A percentile compares a stretch with the other conserved stretches of the same genome.
phyloP scores from a whole-genome alignment of 2,113 vertebrate genomes.

The Hippoglossus stenolepis region DNA sequence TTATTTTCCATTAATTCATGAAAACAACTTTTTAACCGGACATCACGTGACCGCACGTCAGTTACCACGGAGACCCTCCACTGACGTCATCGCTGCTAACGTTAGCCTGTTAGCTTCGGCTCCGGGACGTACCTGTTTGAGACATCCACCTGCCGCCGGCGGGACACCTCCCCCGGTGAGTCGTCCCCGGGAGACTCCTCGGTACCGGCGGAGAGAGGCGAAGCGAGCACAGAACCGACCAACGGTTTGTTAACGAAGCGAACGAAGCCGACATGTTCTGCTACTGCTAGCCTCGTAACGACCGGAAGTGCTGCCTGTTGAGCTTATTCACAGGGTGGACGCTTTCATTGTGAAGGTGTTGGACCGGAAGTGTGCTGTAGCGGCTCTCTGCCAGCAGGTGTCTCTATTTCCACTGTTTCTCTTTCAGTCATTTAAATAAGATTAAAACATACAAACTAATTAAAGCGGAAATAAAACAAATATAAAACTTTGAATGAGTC shows the following conservation, averaged over 20 bases:
- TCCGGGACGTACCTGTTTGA: conserved; percentile 12
- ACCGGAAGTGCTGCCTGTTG: neutral
- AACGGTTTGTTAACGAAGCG: neutral
- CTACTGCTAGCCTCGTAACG: neutral
- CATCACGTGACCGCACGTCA: neutral
- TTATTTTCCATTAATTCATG: too few relatives aligned
- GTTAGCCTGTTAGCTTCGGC: conserved; percentile 14
- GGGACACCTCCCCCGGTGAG: neutral
- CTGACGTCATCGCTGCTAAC: neutral
- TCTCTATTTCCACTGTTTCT: neutral
- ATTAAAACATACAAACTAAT: too few relatives aligned
- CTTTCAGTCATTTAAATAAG: too few relatives aligned
- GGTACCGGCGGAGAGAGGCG: neutral
- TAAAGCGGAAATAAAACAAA: too few relatives aligned
- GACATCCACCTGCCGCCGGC: neutral
- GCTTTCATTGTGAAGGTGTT: neutral
- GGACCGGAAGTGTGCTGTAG: too few relatives aligned
- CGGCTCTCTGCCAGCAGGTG: too few relatives aligned
- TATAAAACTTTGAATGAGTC: too few relatives aligned
- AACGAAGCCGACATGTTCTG: conserved; percentile 1
- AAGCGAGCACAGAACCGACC: neutral
- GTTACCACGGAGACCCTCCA: neutral
- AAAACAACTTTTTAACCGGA: too few relatives aligned
- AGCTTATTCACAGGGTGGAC: neutral
- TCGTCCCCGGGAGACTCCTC: neutral